Base-by-base conservation (phyloP, 2,888 invertebrate species). In the Erebia aethiops region DNA sequence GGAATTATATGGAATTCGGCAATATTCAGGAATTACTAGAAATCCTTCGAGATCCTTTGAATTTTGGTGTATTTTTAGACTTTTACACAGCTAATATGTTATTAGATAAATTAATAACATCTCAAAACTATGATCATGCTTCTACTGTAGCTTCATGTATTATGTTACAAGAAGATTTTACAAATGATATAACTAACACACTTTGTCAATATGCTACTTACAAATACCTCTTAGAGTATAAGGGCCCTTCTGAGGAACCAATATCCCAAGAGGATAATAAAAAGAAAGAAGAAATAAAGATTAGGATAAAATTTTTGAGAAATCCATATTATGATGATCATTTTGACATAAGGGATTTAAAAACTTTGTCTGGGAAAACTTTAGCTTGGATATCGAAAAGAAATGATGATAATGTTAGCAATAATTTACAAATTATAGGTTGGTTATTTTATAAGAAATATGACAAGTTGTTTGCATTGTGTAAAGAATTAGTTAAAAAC, bases 61-160 rank as follows among this genome's bases (percentile, higher is more conserved):
- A 96, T 82, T 99, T 97, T 92, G 99, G 99, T 1, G 88, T 99
- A 49, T 99, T 99, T 84, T 95, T 98, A n/a, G 98, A 99, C 88
- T 88, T 95, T 73, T 96, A 95, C 78, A 94, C 95, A 46, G 96
- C 96, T 10, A 98, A 97, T 86, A 91, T 98, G 66, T 87, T 98
- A 52, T 93, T 99, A 90, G 96, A 99, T 83, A 94, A 94, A 69
- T 96, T 97, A 79, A 88, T 99, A 70, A 95, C 96, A 80, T 89
- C 93, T 49, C 90, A 95, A 69, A 94, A 97, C 81, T 96, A 92
- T 84, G 92, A 92, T 57, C 92, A 94, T 71, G 99, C 98, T 16
- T 96, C 97, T 0, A 95, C 95, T 85, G 92, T 98, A 16, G 97
- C 97, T 0, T 94, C 95, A 69, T 92, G 97, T 71, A 88, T 97